These are phyloP conservation scores for Falco novaeseelandiae DNA, from an alignment of 2,797 vertebrate genomes.

Conservation along the genomic window DNA sequence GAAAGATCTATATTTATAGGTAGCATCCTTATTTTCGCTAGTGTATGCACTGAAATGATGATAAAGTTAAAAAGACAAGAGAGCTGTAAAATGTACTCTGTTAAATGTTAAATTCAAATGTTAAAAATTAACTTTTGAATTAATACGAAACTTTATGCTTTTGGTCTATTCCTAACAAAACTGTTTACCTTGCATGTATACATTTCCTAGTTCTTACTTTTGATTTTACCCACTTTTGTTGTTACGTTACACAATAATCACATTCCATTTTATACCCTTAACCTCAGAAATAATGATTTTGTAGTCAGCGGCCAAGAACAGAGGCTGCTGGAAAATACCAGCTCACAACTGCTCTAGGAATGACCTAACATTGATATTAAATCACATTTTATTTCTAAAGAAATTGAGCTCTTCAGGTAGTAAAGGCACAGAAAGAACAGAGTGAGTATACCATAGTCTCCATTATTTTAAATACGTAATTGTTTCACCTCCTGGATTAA, in stretches of 20 bases:
- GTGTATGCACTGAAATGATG: neutral
- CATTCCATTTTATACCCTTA: neutral
- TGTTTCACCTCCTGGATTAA: neutral
- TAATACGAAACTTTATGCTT: neutral
- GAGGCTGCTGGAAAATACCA: neutral
- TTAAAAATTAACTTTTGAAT: neutral
- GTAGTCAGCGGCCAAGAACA: neutral
- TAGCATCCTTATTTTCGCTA: neutral
- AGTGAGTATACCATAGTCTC: neutral
- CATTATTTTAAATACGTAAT: neutral
- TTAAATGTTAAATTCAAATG: no score
- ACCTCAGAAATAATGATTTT: neutral
- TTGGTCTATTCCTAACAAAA: neutral
- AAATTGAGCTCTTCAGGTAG: neutral
- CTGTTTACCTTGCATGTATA: neutral
- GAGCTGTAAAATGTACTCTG: neutral
- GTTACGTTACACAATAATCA: neutral
- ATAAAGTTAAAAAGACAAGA: neutral
- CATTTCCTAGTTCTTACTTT: neutral
- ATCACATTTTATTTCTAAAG: neutral
- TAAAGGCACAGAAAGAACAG: neutral
- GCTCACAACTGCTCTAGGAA: neutral
- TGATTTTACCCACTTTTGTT: neutral
- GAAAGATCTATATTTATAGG: neutral
- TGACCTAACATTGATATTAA: neutral